phyloP scores from a whole-genome alignment of 2,797 vertebrate species.

The Lophura swinhoii region DNA sequence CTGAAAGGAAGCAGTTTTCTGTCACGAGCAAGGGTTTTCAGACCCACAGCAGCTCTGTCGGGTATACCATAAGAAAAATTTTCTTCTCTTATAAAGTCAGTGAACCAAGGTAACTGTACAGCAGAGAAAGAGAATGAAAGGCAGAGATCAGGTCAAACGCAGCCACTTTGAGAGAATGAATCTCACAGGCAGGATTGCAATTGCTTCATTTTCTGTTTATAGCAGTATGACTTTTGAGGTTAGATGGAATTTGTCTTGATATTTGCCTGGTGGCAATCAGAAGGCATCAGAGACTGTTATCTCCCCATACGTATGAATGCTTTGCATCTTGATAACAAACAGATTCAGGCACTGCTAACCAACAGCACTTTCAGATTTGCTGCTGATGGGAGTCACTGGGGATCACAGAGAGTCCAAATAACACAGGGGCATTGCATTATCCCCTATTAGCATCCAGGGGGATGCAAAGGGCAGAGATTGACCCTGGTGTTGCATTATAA shows the following conservation, averaged over 20 bases:
- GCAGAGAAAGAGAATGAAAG: background rate
- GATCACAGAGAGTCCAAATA: background rate
- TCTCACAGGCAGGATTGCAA: background rate
- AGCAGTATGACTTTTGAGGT: background rate
- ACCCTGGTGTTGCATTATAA: background rate
- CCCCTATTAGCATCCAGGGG: background rate
- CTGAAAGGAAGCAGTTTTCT: background rate
- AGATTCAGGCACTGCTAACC: background rate
- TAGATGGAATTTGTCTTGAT: conserved; percentile 6
- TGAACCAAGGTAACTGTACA: background rate
- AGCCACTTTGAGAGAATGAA: background rate
- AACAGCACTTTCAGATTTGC: background rate
- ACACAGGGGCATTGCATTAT: background rate
- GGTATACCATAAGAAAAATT: background rate
- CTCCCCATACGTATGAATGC: background rate
- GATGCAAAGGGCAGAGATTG: background rate
- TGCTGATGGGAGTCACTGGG: background rate
- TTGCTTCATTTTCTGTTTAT: conserved; percentile 18
- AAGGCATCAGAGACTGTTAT: background rate
- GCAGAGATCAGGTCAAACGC: background rate
- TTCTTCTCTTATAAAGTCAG: background rate
- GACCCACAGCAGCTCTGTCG: background rate
- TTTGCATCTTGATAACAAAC: background rate
- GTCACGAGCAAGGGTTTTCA: background rate
- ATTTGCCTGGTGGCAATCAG: background rate